Base-by-base conservation (phyloP, 1,140 invertebrate species). In the Cylas formicarius region DNA sequence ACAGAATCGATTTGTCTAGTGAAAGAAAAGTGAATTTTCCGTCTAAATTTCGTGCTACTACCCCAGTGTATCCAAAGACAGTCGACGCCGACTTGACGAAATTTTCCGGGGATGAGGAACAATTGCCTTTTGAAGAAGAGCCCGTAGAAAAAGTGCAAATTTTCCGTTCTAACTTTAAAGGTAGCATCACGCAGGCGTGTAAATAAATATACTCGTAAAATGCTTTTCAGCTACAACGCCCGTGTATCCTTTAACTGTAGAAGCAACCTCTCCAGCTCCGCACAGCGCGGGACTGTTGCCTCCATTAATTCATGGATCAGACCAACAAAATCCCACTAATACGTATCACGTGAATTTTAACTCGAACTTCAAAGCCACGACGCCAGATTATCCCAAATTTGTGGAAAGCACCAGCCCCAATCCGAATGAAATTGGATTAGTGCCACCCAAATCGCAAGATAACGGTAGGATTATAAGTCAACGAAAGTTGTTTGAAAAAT, bases 61-160 rank as follows among this genome's bases (percentile, higher is more conserved):
- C 62, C 9, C 62, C 62, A 16, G 60, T 62, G 6, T 64, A 60
- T 42, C 62, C 62, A 4, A 53, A 45, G 45, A 29, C 41, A 6
- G 57, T 56, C 9, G 48, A 53, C 24, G 9, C 29, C 6, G 42
- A 44, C 14, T 40, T 40, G 14, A 23, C 32, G 11, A 35, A 21
- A 20, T 24, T 48, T 19, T 37, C 46, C 26, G 28, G 35, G 22
- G 20, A 32, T 23, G 19, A 22, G 7, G 50, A 44, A 16, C 17
- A 31, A 27, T 16, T 29, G 14, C 50, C 50, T 16, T 21, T 23
- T 4, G 13, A 33, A 10, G 21, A 35, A 16, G 44, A 48, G 21
- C 10, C n/a, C n/a, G n/a, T n/a, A n/a, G 18, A 17, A 26, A 17
- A 18, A 26, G 19, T 44, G n/a, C 23, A 23, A 10, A 50, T 31